phyloP scores from a whole-genome alignment of 2,888 invertebrate genomes.

The Stenodema calcarata region DNA sequence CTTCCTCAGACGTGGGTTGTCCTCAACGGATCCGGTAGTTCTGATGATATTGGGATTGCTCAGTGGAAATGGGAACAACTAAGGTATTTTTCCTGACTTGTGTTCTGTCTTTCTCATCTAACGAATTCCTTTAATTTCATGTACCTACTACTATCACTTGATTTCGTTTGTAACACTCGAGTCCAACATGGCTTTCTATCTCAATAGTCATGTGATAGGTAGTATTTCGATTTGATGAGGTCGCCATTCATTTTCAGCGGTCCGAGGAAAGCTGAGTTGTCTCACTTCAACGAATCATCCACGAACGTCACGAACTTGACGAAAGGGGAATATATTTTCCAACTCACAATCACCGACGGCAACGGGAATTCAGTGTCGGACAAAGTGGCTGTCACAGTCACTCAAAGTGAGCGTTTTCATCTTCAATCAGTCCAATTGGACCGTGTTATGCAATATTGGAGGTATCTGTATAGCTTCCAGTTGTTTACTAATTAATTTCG shows the following conservation, averaged over 20 bases:
- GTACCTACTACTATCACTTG: no score
- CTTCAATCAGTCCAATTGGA: neutral
- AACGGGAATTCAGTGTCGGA: slow-evolving; percentile 81
- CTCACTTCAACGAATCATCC: slow-evolving; percentile 68
- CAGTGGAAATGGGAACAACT: slow-evolving; percentile 85
- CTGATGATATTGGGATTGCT: slow-evolving; percentile 83
- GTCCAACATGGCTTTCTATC: no score
- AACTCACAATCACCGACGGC: slow-evolving; percentile 82
- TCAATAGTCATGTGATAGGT: no score
- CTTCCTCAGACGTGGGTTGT: slow-evolving; percentile 82
- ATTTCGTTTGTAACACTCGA: no score
- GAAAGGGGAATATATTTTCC: slow-evolving; percentile 82
- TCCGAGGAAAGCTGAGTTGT: slow-evolving; percentile 64
- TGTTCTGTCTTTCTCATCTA: no score
- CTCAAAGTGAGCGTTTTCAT: slow-evolving; percentile 74
- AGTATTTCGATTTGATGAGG: no score
- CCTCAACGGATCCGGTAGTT: slow-evolving; percentile 81
- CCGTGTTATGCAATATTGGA: no score
- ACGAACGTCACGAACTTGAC: slow-evolving; percentile 83
- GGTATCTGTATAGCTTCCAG: no score
- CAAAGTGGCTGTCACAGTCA: slow-evolving; percentile 76
- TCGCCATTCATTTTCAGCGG: slow-evolving; percentile 63
- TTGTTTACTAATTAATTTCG: no score
- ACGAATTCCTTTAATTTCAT: no score
- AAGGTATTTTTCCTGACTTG: slow-evolving; percentile 62